phyloP scores from a whole-genome alignment of 2,888 invertebrate species.

The Nineta flava region DNA sequence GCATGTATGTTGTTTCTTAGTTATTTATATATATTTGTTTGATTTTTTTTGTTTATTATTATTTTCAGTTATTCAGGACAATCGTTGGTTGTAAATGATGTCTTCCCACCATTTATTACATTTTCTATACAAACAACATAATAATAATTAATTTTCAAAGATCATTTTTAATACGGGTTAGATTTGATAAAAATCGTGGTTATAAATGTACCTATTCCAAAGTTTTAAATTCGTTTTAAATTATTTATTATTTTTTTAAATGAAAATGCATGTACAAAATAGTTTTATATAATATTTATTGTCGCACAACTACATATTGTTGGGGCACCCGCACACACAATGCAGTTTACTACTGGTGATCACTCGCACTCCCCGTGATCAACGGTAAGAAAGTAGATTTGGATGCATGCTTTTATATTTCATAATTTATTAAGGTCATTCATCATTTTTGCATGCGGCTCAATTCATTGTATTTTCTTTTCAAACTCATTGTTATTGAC shows the following conservation, averaged over 20 bases:
- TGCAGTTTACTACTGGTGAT: too few relatives aligned
- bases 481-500: too few relatives aligned
- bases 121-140: conserved; percentile 8
- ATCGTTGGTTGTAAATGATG: conserved; percentile 83
- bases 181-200: too few relatives aligned
- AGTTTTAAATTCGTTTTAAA: not conserved
- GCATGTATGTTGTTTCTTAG: not conserved
- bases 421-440: too few relatives aligned
- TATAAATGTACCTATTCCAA: not conserved
- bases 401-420: not conserved
- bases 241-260: not conserved
- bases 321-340: too few relatives aligned
- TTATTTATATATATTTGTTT: not conserved
- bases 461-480: too few relatives aligned
- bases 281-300: not conserved
- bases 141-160: not conserved
- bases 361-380: too few relatives aligned
- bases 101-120: conserved; percentile 54
- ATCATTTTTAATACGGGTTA: not conserved
- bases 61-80: conserved; percentile 78
- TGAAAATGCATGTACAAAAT: conserved; percentile 1
- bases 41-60: conserved; percentile 17
- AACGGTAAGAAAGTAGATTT: not conserved
- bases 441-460: too few relatives aligned
- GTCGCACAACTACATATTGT: not conserved